phyloP scores from a whole-genome alignment of 2,113 vertebrate species.

The Misgurnus anguillicaudatus region DNA sequence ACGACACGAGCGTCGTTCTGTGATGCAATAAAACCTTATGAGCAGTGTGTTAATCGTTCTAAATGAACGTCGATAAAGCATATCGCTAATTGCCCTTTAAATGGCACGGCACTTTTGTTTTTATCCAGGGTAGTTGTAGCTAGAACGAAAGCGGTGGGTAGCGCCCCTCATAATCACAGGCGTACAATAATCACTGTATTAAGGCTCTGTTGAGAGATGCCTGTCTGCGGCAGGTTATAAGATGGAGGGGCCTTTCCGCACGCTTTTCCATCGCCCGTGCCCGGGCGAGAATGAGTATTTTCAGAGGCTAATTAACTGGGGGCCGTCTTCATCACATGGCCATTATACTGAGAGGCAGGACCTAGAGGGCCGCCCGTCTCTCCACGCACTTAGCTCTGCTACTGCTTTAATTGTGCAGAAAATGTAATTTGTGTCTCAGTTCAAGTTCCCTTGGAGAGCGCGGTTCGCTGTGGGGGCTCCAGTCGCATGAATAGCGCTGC shows the following conservation, averaged over 20 bases:
- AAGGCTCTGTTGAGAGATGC: slow-evolving; percentile 52
- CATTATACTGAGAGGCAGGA: slow-evolving; percentile 68
- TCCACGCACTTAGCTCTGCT: slow-evolving; percentile 74
- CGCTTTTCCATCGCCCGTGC: slow-evolving; percentile 57
- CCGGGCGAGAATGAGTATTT: slow-evolving; percentile 71
- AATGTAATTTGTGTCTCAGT: slow-evolving; percentile 81
- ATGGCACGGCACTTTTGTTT: slow-evolving; percentile 45
- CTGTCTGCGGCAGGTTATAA: slow-evolving; percentile 60
- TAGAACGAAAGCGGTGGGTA: neutral
- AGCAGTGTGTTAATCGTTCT: slow-evolving; percentile 47
- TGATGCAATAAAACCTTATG: slow-evolving; percentile 44
- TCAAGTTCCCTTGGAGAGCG: slow-evolving; percentile 75
- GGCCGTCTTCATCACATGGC: slow-evolving; percentile 79
- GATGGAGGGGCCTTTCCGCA: slow-evolving; percentile 65
- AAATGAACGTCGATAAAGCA: slow-evolving; percentile 53
- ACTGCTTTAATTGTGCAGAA: slow-evolving; percentile 82
- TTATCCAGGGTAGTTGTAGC: neutral
- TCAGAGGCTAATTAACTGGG: slow-evolving; percentile 78
- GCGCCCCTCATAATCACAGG: slow-evolving; percentile 17
- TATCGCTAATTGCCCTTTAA: slow-evolving; percentile 50
- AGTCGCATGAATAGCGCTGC: slow-evolving; percentile 71
- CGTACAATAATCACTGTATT: slow-evolving; percentile 11
- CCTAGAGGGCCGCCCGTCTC: slow-evolving; percentile 69
- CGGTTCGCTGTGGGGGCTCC: slow-evolving; percentile 71
- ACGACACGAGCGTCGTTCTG: slow-evolving; percentile 29